A percentile compares a stretch with the other conserved stretches of the same genome.
Evolutionary conservation across 64 coral and sea anemone species (phyloP).

Genomic region (Stichodactyla mertensii): DNA sequence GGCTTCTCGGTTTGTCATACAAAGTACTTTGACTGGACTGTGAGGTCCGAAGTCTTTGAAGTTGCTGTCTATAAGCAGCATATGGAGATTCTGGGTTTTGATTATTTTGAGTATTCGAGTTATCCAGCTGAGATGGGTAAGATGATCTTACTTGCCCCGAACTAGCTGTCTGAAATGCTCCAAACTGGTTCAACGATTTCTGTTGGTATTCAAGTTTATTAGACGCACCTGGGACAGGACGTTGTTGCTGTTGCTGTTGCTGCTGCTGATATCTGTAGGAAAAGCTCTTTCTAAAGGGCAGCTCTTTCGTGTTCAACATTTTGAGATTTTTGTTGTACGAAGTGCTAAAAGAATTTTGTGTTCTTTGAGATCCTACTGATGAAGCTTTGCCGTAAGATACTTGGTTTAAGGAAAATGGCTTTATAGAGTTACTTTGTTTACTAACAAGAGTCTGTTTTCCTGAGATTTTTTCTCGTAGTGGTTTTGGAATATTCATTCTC

Average conservation of each 20-base stretch:
- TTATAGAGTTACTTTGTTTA: background rate
- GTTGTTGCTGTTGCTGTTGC: background rate
- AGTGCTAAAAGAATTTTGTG: background rate
- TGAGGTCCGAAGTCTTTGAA: background rate
- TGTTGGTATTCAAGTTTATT: background rate
- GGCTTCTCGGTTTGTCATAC: background rate
- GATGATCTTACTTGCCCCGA: background rate
- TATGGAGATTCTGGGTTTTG: conserved; percentile 2
- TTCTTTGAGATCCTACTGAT: background rate
- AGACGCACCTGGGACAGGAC: background rate
- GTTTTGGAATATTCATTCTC: conserved; percentile 45
- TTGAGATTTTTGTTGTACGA: background rate
- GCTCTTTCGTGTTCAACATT: background rate
- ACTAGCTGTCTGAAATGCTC: background rate
- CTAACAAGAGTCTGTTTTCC: background rate
- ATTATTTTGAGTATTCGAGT: background rate
- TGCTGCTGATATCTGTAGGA: background rate
- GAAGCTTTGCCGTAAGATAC: background rate
- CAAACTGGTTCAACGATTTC: background rate
- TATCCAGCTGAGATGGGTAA: background rate
- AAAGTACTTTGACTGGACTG: background rate
- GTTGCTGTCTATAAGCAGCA: background rate
- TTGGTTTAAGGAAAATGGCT: background rate
- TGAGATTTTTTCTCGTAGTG: background rate
- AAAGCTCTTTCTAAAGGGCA: background rate